Base-by-base conservation (phyloP, 2,113 vertebrate genomes). In the Neomonachus schauinslandi region DNA sequence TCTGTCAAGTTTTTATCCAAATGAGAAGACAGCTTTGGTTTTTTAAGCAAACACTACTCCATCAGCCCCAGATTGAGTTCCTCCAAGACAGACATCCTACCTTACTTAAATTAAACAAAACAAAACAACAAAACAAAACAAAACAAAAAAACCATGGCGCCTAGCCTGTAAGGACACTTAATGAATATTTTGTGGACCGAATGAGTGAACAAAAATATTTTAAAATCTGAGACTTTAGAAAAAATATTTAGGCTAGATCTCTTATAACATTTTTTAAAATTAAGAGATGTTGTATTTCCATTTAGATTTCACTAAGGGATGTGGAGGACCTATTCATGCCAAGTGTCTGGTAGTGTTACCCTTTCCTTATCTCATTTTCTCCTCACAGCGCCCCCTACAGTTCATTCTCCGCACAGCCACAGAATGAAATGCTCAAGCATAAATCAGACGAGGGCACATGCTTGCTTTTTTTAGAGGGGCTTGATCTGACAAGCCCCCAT, bases 191-290 rank as follows among this genome's bases (percentile, higher is more conserved):
- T 71, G 39, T 93, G 65, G 71, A 82, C 24, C 46, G 22, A 86
- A 74, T 77, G 80, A 65, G 82, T 39, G 28, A 82, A 88, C 31
- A 94, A 33, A 96, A 86, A 36, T 80, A 83, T 80, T 96, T 91
- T 14, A 83, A 97, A 96, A 69, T 18, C 22, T 19, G 65, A 93
- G 61, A 46, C 77, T 83, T 89, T 7, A 69, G 21, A 21, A 69
- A 93, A 94, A 93, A 49, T 63, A 85, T 76, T 77, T 95, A 46
- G 36, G 55, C 84, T 92, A 42, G 59, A 65, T 59, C 46, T 31
- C 39, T 61, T 55, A 3, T 13, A 49, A 22, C 12, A 14, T 22
- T 71, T 28, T 49, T n/a, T 21, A 1, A 63, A 65, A 65, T 65
- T 15, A n/a, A 69, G 33, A 69, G 65, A 18, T n/a, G 33, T n/a